Percentiles rank a stretch among this genome's conserved stretches.
Evolutionary conservation across 2,797 vertebrate genomes (phyloP).

Genomic region (Scyliorhinus canicula): DNA sequence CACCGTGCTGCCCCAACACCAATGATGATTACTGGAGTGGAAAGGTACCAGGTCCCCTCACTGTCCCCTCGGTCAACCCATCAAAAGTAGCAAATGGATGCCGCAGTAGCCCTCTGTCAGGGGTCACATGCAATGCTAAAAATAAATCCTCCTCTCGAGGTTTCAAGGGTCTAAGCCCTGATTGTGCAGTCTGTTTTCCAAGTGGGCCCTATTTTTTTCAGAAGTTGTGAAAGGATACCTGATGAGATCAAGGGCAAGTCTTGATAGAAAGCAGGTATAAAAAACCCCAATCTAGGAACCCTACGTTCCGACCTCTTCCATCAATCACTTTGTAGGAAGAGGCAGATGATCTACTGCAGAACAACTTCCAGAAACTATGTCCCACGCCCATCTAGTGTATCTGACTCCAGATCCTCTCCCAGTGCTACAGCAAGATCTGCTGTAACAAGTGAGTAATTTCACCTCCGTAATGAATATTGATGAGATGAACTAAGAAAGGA

Average conservation of each 20-base stretch:
- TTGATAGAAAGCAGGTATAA: neutral
- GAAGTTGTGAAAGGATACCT: neutral
- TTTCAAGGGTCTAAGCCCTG: neutral
- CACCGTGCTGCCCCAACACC: too few relatives aligned
- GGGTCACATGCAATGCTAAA: neutral
- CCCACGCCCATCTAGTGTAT: neutral
- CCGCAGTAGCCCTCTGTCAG: neutral
- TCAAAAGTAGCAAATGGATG: neutral
- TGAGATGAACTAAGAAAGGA: neutral
- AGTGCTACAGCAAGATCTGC: neutral
- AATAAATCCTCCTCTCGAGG: neutral
- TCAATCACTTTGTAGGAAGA: neutral
- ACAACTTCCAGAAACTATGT: neutral
- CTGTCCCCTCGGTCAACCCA: neutral
- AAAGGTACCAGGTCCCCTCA: neutral
- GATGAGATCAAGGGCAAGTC: neutral
- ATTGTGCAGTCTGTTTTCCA: neutral
- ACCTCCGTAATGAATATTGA: neutral
- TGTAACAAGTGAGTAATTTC: neutral
- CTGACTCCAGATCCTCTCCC: neutral
- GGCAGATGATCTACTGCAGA: neutral
- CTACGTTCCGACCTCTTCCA: neutral
- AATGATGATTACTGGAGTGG: neutral
- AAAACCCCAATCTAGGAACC: neutral
- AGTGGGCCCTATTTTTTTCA: neutral